Base-by-base conservation (phyloP, 1,140 invertebrate species). In the Monochamus saltuarius region DNA sequence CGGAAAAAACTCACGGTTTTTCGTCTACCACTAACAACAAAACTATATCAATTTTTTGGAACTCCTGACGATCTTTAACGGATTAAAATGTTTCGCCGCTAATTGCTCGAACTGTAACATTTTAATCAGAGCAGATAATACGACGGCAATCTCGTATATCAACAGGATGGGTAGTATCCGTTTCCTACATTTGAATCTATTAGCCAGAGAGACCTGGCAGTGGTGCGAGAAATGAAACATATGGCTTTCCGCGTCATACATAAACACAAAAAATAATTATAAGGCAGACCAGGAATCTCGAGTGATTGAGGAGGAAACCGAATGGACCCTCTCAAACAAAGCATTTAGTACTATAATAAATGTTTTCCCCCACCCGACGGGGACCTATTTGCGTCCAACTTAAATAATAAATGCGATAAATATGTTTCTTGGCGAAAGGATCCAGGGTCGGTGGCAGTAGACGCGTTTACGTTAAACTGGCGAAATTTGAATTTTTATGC, bases 11-110 rank as follows among this genome's bases (percentile, higher is more conserved):
- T 1, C 52, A 66, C 43, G 77, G 73, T 0, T 46, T 19, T 38
- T 77, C 74, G 76, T 54, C 61, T 61, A 52, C 13, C 11, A 1
- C 10, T 4, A 43, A 73, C 66, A 68, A n/a, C 19, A 45, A 7
- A 14, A 46, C 43, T 46, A 70, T 57, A 78, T 77, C 22, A 77
- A 78, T 67, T 75, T 69, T 57, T 65, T 77, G 53, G 74, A 77
- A 55, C 34, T 77, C 0, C 38, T 69, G 35, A 72, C 77, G 0
- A 64, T 59, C 2, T 75, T 74, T 60, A 36, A 72, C 4, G 70
- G 60, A 0, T 35, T 78, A 14, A 74, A 77, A 65, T 68, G 56
- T 36, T 78, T 77, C 64, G 73, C 67, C 8, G 46, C 13, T 6
- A 45, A 74, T 14, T 6, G 47, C 47, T 13, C 19, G 56, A 65